phyloP scores from a whole-genome alignment of 2,113 vertebrate species.

The Scatophagus argus region DNA sequence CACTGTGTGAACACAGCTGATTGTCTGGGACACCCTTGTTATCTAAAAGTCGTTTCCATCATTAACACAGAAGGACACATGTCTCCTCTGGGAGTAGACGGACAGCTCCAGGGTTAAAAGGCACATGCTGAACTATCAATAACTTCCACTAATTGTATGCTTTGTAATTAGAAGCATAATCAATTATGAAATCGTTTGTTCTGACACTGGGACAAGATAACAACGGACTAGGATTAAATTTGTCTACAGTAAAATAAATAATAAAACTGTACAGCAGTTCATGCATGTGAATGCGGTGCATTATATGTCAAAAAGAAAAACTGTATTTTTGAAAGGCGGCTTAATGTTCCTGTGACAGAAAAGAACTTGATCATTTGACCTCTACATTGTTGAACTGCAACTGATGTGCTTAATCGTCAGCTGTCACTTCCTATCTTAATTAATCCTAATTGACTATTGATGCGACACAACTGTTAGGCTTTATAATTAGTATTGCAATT shows the following conservation, averaged over 20 bases:
- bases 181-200: constrained; percentile 82
- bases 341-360: constrained; percentile 58
- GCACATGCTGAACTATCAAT: constrained; percentile 85
- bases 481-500: constrained; percentile 97
- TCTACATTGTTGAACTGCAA: constrained; percentile 87
- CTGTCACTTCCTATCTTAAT: constrained; percentile 96
- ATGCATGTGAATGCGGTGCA: constrained; percentile 20
- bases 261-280: neutral
- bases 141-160: constrained; percentile 85
- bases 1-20: constrained; percentile 72
- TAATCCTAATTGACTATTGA: constrained; percentile 99
- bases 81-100: constrained; percentile 81
- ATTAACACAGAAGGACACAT: constrained; percentile 83
- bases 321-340: constrained; percentile 51
- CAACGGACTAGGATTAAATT: constrained; percentile 30
- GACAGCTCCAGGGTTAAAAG: constrained; percentile 84
- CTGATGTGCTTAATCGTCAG: constrained; percentile 92
- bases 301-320: constrained; percentile 28
- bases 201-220: constrained; percentile 51
- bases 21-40: constrained; percentile 79
- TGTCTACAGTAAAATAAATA: constrained; percentile 25
- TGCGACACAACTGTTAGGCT: constrained; percentile 94
- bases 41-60: constrained; percentile 82
- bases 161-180: constrained; percentile 86
- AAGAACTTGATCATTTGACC: constrained; percentile 82